Percentiles rank a stretch among this genome's conserved stretches.
Conservation (phyloP, 2,113 vertebrate species). For the Heptranchias perlo region DNA sequence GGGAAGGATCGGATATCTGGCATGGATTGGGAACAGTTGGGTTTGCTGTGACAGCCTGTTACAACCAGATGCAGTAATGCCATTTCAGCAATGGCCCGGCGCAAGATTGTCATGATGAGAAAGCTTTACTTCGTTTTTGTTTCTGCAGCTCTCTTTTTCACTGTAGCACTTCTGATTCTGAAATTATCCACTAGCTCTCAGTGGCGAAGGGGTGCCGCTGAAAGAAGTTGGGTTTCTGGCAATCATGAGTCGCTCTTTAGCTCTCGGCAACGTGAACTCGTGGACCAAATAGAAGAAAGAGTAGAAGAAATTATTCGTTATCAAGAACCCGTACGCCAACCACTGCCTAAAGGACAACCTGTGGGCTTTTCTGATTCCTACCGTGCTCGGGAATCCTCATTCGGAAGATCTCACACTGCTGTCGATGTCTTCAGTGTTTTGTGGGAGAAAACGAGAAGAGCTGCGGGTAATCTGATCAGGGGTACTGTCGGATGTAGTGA, state of each 20-base stretch:
- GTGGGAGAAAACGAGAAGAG: background rate
- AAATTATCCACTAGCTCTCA: background rate
- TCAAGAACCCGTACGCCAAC: background rate
- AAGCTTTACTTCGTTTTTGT: background rate
- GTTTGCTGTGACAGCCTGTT: background rate
- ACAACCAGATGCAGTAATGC: background rate
- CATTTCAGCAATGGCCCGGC: background rate
- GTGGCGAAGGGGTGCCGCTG: background rate
- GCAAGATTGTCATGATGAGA: background rate
- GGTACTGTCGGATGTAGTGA: slow-evolving; percentile 58
- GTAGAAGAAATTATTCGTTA: background rate
- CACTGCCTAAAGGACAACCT: no score
- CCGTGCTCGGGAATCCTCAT: background rate
- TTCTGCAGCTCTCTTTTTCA: background rate
- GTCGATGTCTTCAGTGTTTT: background rate
- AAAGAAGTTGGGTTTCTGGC: background rate
- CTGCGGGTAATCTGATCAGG: background rate
- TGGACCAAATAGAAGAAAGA: background rate
- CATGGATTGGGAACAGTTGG: background rate
- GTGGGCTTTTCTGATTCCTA: background rate
- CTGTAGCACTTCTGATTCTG: background rate
- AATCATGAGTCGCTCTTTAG: background rate
- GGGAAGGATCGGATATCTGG: background rate
- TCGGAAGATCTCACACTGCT: background rate
- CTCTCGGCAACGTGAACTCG: background rate